These are phyloP conservation scores for Lates japonicus DNA, from an alignment of 2,797 vertebrate genomes.

Conservation along the genomic window DNA sequence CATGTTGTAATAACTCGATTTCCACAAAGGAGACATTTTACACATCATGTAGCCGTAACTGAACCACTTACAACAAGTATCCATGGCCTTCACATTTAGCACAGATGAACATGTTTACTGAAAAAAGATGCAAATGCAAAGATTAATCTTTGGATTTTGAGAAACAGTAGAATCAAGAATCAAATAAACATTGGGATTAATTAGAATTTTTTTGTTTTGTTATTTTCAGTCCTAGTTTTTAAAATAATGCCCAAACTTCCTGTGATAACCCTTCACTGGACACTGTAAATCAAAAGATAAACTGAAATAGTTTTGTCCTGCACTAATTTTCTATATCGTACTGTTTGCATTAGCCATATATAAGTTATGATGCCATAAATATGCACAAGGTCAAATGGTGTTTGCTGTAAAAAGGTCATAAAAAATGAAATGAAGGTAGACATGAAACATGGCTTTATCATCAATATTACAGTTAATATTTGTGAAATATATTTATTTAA, in stretches of 20 bases:
- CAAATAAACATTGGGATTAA: background rate
- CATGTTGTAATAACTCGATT: too few relatives aligned
- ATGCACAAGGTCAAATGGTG: conserved; percentile 6
- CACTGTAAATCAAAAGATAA: background rate
- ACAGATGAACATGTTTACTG: background rate
- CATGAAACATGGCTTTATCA: background rate
- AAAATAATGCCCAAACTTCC: background rate
- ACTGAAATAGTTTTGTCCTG: background rate
- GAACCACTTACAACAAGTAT: background rate
- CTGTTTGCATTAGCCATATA: background rate
- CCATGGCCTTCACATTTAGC: background rate
- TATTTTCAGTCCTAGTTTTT: background rate
- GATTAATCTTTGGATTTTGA: background rate
- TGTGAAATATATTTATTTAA: background rate
- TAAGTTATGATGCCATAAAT: conserved; percentile 21
- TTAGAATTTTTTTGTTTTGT: background rate
- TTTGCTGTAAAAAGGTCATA: background rate
- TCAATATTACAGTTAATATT: background rate
- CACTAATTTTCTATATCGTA: background rate
- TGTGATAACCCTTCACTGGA: background rate
- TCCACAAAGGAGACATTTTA: background rate
- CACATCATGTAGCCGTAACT: background rate
- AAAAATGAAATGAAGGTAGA: conserved; percentile 13
- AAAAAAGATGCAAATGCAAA: background rate
- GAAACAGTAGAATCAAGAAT: background rate